Evolutionary conservation across 2,888 invertebrate species (phyloP).

Genomic region (Apoderus coryli): DNA sequence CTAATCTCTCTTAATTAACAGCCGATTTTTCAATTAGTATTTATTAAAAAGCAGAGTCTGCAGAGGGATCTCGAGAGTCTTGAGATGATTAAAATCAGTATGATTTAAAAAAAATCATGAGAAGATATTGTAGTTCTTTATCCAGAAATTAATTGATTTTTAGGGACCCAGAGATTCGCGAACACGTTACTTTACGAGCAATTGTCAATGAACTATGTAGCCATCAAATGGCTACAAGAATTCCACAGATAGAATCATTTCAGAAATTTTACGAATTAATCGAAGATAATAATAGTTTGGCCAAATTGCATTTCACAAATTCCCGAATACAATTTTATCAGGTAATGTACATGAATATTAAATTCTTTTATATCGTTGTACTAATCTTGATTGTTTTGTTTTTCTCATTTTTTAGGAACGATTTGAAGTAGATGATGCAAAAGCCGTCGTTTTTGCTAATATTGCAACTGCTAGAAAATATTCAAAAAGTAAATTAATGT

Average conservation of each 20-base stretch:
- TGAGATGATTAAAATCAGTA: no score
- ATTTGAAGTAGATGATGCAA: constrained; percentile 36
- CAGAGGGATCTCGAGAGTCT: no score
- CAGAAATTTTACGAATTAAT: constrained; percentile 26
- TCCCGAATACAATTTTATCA: constrained; percentile 34
- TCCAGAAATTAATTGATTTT: constrained; percentile 16
- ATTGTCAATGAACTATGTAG: constrained; percentile 29
- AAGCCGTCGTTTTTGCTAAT: constrained; percentile 28
- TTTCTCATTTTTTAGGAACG: constrained; percentile 30
- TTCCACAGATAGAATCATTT: constrained; percentile 22
- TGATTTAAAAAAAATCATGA: no score
- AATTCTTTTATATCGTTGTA: no score
- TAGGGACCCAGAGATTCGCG: constrained; percentile 24
- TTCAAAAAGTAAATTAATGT: constrained; percentile 27
- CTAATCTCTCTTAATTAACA: no score
- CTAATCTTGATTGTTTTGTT: neutral
- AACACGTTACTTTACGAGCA: constrained; percentile 24
- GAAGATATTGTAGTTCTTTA: no score
- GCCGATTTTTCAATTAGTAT: no score
- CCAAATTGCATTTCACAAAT: constrained; percentile 28
- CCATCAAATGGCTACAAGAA: constrained; percentile 21
- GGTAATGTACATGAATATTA: constrained; percentile 11
- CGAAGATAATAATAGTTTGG: constrained; percentile 24
- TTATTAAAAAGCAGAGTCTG: no score
- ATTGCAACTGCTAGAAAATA: constrained; percentile 21